phyloP scores from a whole-genome alignment of 2,888 invertebrate species.

The Globia sparganii region DNA sequence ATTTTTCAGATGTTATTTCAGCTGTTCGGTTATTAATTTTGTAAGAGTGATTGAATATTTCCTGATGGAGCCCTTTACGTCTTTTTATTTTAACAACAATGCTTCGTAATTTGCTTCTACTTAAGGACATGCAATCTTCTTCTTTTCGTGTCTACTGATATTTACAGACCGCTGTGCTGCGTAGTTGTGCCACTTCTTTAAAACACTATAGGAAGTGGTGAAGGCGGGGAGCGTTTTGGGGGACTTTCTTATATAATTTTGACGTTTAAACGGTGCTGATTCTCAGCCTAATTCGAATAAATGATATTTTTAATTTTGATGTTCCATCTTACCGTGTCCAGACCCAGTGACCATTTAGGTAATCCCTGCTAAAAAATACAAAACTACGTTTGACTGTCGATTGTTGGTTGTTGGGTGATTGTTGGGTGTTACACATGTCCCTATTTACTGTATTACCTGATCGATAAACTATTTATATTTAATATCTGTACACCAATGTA shows the following conservation, averaged over 20 bases:
- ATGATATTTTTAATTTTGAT: background rate
- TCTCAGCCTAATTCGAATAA: background rate
- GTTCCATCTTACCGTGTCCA: background rate
- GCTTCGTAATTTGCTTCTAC: background rate
- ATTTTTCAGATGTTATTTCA: conserved; percentile 42
- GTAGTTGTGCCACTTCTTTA: no score
- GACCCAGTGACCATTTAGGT: background rate
- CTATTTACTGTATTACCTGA: background rate
- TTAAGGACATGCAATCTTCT: background rate
- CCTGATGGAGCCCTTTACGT: background rate
- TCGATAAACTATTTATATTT: background rate
- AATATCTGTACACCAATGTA: background rate
- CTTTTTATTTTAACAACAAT: background rate
- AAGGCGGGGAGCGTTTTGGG: no score
- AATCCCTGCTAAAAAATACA: background rate
- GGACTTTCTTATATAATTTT: background rate
- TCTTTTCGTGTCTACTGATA: background rate
- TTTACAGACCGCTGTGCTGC: background rate
- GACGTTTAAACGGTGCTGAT: background rate
- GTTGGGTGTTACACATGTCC: background rate
- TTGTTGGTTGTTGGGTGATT: background rate
- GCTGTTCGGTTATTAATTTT: conserved; percentile 25
- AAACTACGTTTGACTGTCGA: background rate
- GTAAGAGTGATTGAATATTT: conserved; percentile 13
- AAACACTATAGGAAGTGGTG: no score